Evolutionary conservation across 1,140 invertebrate species (phyloP), one percentile per base, ranked within the genome.

Genomic region (Drosophila malerkotliana): DNA sequence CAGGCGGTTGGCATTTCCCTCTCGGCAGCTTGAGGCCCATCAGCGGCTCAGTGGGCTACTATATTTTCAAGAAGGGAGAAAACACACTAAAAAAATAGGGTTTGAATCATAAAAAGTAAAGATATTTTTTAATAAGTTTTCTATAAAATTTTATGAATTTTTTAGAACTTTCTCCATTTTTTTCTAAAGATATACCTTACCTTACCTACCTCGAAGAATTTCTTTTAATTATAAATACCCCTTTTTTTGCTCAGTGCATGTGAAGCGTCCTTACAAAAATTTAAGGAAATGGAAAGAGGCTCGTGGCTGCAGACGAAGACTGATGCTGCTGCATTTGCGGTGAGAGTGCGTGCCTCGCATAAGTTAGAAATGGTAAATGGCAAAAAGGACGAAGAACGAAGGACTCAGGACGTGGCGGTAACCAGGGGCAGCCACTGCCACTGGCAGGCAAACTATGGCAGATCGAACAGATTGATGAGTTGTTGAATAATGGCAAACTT

Each of bases 401-500:
- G 26, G 4, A 28, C 26, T 28, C 6, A 18, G 47, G 37, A 45
- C 32, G 59, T 26, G 10, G 34, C 30, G 59, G 49, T 52, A 59
- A 56, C 32, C 45, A 34, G 34, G 32, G 34, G 47, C 47, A 54
- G 77, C 48, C 67, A 79, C 45, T 61, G 77, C 56, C 67, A 79
- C 45, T 54, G 60, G 57, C 72, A 66, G 63, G 81, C 72, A 68
- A 68, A 58, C 78, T 58, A 55, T 67, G 66, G 63, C 79, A 79
- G 51, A 56, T 76, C 76, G 83, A 77, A 87, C 83, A 87, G 83
- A 87, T 87, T 87, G 83, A 87, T 87, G 83, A 87, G 83, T 88
- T 88, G 83, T 88, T 87, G 83, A 88, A 88, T 88, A 87, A 88
- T 87, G 72, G 83, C 83, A 83, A 87, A 87, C 79, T 88, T 88